A percentile compares a stretch with the other conserved stretches of the same genome.
These are phyloP conservation scores for Echeneis naucrates DNA, from an alignment of 2,797 vertebrate genomes.

Conservation along the genomic window DNA sequence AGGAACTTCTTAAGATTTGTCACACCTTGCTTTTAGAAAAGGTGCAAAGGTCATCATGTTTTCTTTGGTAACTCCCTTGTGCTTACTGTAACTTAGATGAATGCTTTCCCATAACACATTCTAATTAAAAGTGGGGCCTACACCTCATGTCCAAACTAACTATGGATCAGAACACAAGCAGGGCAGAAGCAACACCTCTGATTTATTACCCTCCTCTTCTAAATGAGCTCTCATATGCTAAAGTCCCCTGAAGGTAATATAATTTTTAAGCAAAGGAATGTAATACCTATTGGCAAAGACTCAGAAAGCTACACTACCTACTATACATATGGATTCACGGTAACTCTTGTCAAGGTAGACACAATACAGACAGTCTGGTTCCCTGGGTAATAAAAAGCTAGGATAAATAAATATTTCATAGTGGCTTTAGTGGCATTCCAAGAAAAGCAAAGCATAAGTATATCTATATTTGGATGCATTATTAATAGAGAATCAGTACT, in stretches of 20 bases:
- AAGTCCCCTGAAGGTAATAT: constrained; percentile 28
- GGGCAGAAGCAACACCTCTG: constrained; percentile 21
- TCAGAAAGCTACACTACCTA: neutral
- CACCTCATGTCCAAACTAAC: constrained; percentile 32
- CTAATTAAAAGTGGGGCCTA: constrained; percentile 34
- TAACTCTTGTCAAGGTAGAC: constrained; percentile 6
- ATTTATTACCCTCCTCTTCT: constrained; percentile 39
- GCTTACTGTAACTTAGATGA: constrained; percentile 38
- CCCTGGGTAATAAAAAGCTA: constrained; percentile 5
- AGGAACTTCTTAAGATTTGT: constrained; percentile 6
- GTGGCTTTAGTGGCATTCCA: constrained; percentile 31
- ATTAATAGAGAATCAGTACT: constrained; percentile 45
- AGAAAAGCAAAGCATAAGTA: constrained; percentile 33
- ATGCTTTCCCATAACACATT: constrained; percentile 54
- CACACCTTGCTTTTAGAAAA: constrained; percentile 1
- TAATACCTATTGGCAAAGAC: neutral
- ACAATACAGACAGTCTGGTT: neutral
- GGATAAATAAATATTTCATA: constrained; percentile 64
- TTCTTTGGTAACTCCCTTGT: constrained; percentile 24
- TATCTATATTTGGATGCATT: constrained; percentile 51
- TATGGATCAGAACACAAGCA: constrained; percentile 21
- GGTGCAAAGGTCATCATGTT: neutral
- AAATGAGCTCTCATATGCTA: constrained; percentile 33
- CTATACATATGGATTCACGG: neutral
- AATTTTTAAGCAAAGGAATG: constrained; percentile 12